A percentile compares a stretch with the other conserved stretches of the same genome.
phyloP scores from a whole-genome alignment of 2,888 invertebrate species.

The Andrena chrysosceles region DNA sequence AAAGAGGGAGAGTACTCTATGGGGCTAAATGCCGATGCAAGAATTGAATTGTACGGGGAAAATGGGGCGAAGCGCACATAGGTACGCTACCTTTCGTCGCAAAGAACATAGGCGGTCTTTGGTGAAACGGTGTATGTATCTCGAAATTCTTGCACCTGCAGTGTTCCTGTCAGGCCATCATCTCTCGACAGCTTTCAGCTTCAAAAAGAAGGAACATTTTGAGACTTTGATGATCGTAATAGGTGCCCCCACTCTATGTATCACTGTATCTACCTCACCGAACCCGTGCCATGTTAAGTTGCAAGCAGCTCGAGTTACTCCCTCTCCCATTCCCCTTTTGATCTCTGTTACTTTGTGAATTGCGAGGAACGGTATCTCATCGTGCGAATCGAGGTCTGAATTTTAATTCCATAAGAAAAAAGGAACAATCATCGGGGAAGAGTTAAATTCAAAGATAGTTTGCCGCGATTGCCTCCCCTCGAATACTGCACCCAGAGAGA shows the following conservation, averaged over 20 bases:
- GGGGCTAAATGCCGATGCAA: conserved; percentile 67
- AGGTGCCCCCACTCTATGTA: too few species aligned
- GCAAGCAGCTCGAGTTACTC: too few species aligned
- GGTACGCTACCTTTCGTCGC: not conserved
- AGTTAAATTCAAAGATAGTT: conserved; percentile 75
- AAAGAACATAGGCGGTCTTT: conserved; percentile 23
- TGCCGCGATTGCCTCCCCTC: conserved; percentile 73
- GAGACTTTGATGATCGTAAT: not conserved
- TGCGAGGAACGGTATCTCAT: not conserved
- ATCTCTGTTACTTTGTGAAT: not conserved
- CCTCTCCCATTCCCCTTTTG: not conserved
- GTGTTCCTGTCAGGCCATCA: not conserved
- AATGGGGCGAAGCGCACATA: conserved; percentile 40
- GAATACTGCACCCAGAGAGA: conserved; percentile 68
- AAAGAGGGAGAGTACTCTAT: conserved; percentile 1
- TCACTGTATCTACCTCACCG: too few species aligned
- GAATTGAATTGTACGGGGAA: conserved; percentile 42
- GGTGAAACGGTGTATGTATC: not conserved
- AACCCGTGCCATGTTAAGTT: too few species aligned
- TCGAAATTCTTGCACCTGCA: not conserved
- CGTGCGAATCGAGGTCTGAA: conserved; percentile 10
- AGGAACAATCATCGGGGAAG: conserved; percentile 39
- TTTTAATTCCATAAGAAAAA: conserved; percentile 51
- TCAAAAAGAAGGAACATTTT: too few species aligned
- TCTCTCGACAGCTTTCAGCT: too few species aligned